Percentiles rank a stretch among this genome's conserved stretches.
These are phyloP conservation scores for Nibea albiflora DNA, from an alignment of 2,113 vertebrate species.

Conservation along the genomic window DNA sequence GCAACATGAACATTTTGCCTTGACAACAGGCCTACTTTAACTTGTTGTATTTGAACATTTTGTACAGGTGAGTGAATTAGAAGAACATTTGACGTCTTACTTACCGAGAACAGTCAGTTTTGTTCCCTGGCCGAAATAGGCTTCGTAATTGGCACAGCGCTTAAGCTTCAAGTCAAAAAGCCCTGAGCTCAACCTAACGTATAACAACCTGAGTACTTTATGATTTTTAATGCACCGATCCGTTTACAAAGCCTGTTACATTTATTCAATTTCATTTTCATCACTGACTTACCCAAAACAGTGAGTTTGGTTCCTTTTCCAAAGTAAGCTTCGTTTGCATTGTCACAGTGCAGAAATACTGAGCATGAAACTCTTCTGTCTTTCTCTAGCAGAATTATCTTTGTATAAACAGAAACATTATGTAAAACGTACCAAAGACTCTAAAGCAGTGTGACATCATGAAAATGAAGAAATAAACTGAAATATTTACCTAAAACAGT, in stretches of 20 bases:
- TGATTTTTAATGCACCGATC: not conserved
- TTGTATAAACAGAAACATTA: no score
- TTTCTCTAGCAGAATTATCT: no score
- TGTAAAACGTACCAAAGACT: no score
- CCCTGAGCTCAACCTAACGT: not conserved
- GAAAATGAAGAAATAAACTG: no score
- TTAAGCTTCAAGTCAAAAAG: not conserved
- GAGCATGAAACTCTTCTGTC: constrained; percentile 28
- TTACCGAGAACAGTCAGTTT: constrained; percentile 1
- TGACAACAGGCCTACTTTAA: not conserved
- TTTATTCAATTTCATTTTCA: not conserved
- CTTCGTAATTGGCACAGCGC: not conserved
- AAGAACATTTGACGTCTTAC: not conserved
- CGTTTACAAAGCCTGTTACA: not conserved
- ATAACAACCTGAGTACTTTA: not conserved
- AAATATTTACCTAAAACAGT: no score
- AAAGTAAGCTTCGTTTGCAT: constrained; percentile 72
- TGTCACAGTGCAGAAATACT: constrained; percentile 42
- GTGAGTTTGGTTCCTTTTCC: constrained; percentile 63
- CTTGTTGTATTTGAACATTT: no score
- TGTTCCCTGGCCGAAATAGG: not conserved
- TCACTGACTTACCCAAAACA: constrained; percentile 74
- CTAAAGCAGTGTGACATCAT: no score
- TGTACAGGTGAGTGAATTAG: not conserved
- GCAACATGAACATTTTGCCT: not conserved